These are phyloP conservation scores for Oryctes rhinoceros DNA, from an alignment of 1,140 invertebrate species.

Conservation along the genomic window DNA sequence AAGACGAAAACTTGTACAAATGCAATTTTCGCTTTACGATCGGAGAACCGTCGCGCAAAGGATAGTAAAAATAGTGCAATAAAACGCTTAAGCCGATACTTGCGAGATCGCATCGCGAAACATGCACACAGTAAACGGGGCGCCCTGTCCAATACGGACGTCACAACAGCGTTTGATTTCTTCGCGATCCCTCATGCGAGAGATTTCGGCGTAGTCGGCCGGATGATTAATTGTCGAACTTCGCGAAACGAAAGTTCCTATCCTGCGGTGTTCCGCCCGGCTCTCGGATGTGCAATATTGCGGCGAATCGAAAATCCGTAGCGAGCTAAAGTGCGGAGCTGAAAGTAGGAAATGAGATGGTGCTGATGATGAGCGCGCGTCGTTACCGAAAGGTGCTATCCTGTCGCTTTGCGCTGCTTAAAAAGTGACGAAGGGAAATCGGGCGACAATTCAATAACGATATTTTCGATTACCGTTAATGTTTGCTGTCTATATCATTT, in stretches of 20 bases:
- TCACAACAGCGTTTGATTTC: background rate
- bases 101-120: constrained; percentile 10
- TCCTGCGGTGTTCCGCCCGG: background rate
- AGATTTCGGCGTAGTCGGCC: background rate
- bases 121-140: constrained; percentile 4
- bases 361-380: too few relatives aligned
- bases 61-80: constrained; percentile 30
- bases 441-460: too few relatives aligned
- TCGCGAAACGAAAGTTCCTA: background rate
- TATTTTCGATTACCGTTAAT: too few relatives aligned
- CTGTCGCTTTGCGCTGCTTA: too few relatives aligned
- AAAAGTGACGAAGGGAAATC: too few relatives aligned
- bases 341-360: too few relatives aligned
- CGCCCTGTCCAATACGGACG: background rate
- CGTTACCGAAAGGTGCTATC: too few relatives aligned
- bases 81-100: constrained; percentile 18
- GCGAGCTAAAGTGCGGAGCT: too few relatives aligned
- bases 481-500: too few relatives aligned
- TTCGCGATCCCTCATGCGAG: background rate
- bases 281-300: background rate
- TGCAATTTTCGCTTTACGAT: constrained; percentile 28
- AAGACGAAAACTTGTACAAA: background rate
- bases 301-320: background rate
- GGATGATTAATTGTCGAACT: background rate
- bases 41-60: background rate